These are phyloP conservation scores for Accipiter virgatus DNA, from an alignment of 2,113 vertebrate genomes.

Conservation along the genomic window DNA sequence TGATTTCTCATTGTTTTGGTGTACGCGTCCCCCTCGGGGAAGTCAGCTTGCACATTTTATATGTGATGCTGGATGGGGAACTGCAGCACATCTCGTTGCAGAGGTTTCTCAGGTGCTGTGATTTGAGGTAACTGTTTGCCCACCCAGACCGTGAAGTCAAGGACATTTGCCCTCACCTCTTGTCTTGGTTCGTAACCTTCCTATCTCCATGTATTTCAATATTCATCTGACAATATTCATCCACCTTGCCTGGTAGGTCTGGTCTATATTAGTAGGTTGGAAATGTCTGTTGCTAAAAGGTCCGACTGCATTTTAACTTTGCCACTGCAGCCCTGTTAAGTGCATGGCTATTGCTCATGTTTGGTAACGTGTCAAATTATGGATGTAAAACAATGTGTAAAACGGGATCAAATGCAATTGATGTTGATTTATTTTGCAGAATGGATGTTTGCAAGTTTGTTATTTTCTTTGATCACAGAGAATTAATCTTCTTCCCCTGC, in stretches of 20 bases:
- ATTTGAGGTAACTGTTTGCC: not conserved
- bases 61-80: not conserved
- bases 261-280: not conserved
- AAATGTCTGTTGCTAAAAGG: not conserved
- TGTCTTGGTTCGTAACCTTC: not conserved
- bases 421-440: not conserved
- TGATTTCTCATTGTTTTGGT: not conserved
- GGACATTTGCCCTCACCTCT: not conserved
- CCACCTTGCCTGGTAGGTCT: not conserved
- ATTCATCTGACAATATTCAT: not conserved
- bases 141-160: not conserved
- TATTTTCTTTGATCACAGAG: not conserved
- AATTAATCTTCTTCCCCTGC: not conserved
- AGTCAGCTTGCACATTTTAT: not conserved
- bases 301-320: not conserved
- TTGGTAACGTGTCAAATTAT: not conserved
- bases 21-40: not conserved
- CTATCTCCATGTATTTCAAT: not conserved
- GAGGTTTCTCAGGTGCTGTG: not conserved
- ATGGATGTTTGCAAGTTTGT: not conserved
- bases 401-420: not conserved
- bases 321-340: fast-evolving
- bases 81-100: not conserved
- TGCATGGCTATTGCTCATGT: not conserved
- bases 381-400: not conserved